These are phyloP conservation scores for Sciurus niger DNA, from an alignment of 2,113 vertebrate genomes.

Conservation along the genomic window DNA sequence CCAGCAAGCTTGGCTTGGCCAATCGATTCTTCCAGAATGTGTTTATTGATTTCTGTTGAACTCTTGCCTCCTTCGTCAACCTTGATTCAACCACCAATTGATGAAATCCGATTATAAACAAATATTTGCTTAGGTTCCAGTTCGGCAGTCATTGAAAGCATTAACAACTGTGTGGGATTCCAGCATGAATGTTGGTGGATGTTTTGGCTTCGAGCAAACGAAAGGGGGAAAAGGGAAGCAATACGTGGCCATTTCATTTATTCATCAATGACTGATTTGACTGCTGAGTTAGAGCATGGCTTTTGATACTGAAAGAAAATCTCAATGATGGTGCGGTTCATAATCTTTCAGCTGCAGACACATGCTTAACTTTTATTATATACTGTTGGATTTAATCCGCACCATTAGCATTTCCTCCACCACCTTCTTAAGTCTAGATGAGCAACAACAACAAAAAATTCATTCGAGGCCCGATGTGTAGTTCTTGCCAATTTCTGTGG, in stretches of 20 bases:
- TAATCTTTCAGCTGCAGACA: neutral
- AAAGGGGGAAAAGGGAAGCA: neutral
- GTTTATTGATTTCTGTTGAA: slow-evolving; percentile 5
- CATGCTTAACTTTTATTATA: neutral
- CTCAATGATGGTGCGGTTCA: neutral
- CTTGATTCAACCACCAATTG: neutral
- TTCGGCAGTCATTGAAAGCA: neutral
- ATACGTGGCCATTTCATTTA: neutral
- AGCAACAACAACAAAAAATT: neutral
- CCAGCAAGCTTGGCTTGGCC: too few relatives aligned
- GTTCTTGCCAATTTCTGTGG: neutral
- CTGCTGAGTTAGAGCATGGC: neutral
- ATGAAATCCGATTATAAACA: neutral
- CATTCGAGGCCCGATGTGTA: neutral
- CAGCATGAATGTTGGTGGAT: neutral
- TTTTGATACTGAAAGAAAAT: neutral
- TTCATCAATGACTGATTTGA: neutral
- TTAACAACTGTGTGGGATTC: neutral
- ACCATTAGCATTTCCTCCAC: neutral
- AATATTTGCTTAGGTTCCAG: neutral
- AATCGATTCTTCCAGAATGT: neutral
- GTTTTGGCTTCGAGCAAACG: neutral
- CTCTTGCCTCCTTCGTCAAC: neutral
- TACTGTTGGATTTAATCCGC: neutral
- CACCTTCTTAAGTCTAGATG: slow-evolving; percentile 10